Evolutionary conservation across 2,113 vertebrate species (phyloP).

Genomic region (Zosterops hypoxanthus): DNA sequence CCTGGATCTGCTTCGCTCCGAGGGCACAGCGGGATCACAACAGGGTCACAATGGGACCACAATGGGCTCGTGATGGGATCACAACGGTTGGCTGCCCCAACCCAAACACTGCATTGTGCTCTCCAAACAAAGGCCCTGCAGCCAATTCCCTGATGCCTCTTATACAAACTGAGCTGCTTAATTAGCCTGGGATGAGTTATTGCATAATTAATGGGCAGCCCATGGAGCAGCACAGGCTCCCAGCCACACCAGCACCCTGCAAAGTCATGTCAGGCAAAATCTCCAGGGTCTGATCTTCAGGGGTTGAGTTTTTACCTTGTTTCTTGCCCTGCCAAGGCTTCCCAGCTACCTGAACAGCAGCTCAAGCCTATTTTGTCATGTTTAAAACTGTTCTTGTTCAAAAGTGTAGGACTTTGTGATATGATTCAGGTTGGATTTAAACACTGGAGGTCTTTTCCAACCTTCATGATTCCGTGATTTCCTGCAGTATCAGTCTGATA

Average conservation of each 20-base stretch:
- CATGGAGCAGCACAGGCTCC: background rate
- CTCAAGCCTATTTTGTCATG: background rate
- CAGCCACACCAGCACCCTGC: background rate
- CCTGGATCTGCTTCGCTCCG: background rate
- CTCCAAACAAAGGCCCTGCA: background rate
- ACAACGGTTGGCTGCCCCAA: background rate
- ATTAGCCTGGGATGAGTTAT: background rate
- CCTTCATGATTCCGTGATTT: background rate
- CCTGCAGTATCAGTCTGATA: background rate
- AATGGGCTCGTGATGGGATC: background rate
- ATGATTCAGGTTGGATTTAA: background rate
- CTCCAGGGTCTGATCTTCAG: background rate
- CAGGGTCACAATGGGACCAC: accelerated
- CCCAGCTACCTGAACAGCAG: background rate
- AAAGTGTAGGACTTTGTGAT: background rate
- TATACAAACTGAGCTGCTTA: background rate
- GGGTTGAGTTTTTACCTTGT: background rate
- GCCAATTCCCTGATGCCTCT: background rate
- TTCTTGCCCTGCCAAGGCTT: background rate
- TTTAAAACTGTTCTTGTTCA: background rate
- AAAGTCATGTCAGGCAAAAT: background rate
- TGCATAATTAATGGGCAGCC: background rate
- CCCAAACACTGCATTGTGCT: background rate
- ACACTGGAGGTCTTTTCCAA: background rate
- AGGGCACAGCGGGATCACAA: background rate